Conservation (phyloP, 2,113 vertebrate genomes). For the Chaetorhynchus papuensis region DNA sequence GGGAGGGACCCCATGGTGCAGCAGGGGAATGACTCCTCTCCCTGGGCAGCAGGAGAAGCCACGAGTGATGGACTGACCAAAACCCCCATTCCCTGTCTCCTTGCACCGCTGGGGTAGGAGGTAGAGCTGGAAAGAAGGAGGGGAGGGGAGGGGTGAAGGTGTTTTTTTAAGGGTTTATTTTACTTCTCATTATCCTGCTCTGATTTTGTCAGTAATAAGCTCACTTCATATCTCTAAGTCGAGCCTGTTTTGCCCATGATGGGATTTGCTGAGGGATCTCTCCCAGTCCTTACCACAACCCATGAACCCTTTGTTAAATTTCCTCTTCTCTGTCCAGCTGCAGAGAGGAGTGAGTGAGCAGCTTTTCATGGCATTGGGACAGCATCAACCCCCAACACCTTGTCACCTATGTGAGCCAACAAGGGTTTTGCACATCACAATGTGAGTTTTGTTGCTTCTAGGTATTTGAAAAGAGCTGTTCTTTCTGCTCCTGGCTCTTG, state of each 20-base stretch:
- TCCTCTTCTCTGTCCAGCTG: not conserved
- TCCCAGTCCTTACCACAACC: not conserved
- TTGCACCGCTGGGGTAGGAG: too few relatives aligned
- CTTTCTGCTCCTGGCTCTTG: not conserved
- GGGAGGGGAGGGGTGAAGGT: not conserved
- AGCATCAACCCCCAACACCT: accelerated
- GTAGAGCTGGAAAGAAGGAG: not conserved
- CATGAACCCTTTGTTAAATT: accelerated
- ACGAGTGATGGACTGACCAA: not conserved
- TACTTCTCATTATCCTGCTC: not conserved
- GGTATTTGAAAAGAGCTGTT: not conserved
- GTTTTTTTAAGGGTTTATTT: not conserved
- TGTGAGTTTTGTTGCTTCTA: not conserved
- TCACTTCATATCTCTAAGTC: not conserved
- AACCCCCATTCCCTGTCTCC: not conserved
- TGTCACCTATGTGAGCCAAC: not conserved
- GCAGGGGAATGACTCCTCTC: too few relatives aligned
- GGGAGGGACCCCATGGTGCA: not conserved
- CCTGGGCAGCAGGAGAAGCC: not conserved
- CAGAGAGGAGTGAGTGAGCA: not conserved
- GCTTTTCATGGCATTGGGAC: not conserved
- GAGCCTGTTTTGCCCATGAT: not conserved
- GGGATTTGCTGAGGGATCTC: not conserved
- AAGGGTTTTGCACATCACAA: not conserved
- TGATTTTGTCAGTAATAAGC: not conserved